Percentiles rank a stretch among this genome's conserved stretches.
Evolutionary conservation across 2,888 invertebrate species (phyloP).

Genomic region (Apodemia hepburni): DNA sequence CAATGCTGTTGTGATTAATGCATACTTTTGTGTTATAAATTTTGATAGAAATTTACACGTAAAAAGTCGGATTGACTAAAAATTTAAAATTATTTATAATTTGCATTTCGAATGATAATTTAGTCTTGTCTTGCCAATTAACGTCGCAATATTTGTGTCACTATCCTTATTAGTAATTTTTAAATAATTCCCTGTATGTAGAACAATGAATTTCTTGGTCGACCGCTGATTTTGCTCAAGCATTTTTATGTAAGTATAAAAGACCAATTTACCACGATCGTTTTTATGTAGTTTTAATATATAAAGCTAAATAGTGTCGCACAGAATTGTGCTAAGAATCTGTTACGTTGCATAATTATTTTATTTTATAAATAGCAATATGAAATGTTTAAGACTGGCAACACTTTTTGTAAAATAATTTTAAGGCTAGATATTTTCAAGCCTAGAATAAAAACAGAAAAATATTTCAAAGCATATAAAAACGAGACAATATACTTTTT

Average conservation of each 20-base stretch:
- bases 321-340: slow-evolving; percentile 3
- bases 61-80: background rate
- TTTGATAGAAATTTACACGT: too few relatives aligned
- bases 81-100: background rate
- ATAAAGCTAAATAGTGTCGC: slow-evolving; percentile 16
- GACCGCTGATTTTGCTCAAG: slow-evolving; percentile 57
- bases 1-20: background rate
- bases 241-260: slow-evolving; percentile 47
- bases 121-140: background rate
- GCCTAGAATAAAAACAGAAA: slow-evolving; percentile 1
- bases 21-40: too few relatives aligned
- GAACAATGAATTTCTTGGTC: slow-evolving; percentile 59
- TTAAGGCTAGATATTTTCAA: background rate
- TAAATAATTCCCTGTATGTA: slow-evolving; percentile 36
- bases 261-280: slow-evolving; percentile 28
- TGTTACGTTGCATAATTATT: background rate
- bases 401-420: slow-evolving; percentile 10
- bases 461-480: background rate
- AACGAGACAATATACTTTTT: background rate
- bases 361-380: slow-evolving; percentile 1
- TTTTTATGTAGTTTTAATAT: slow-evolving; percentile 13
- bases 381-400: slow-evolving; percentile 7
- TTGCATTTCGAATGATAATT: background rate
- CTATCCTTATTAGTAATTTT: slow-evolving; percentile 32
- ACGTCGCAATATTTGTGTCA: slow-evolving; percentile 21